Evolutionary conservation across 2,888 invertebrate genomes (phyloP), one percentile per base, ranked within the genome.

Genomic region (Linnaemya vulpina): DNA sequence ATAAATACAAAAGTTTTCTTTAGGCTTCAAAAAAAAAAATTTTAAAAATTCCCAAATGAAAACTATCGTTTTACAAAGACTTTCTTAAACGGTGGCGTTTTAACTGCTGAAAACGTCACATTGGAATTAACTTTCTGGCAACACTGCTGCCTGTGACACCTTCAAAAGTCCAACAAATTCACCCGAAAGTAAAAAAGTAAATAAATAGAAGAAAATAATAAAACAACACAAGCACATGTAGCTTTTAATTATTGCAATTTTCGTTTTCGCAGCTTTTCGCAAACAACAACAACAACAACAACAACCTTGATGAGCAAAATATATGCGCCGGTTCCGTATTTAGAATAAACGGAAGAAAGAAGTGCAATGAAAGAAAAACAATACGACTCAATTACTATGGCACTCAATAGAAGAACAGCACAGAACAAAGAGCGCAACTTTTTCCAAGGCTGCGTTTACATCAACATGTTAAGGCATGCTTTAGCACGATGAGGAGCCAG

Each of bases 361-460:
- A 30, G 46, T 7, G 2, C 0, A 11, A 49, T 49, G 49, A 53
- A n/a, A 53, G 15, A 8, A 60, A 17, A 76, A 70, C 58, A 78
- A 68, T 35, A 13, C n/a, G 17, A 62, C 30, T 58, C 46, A 73
- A 25, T 73, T 58, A 71, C 82, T 65, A 71, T 55, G 40, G 4
- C 46, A 76, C 46, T 55, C 13, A n/a, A 76, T 13, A 62, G 2
- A 62, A 38, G 3, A 49, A 15, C 17, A 49, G 25, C 7, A n/a
- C n/a, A 43, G 30, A 53, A 38, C 17, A 62, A 51, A 49, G 15
- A 46, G 17, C 22, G 30, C 73, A 77, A 81, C 60, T 71, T 73
- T 80, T 70, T 35, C 65, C 83, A 85, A 85, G 85, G 85, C 78
- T 85, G 78, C 67, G 71, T 53, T 85, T 71, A 85, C 85, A 85